phyloP scores from a whole-genome alignment of 2,797 vertebrate genomes.

The Sternarchorhynchus goeldii region DNA sequence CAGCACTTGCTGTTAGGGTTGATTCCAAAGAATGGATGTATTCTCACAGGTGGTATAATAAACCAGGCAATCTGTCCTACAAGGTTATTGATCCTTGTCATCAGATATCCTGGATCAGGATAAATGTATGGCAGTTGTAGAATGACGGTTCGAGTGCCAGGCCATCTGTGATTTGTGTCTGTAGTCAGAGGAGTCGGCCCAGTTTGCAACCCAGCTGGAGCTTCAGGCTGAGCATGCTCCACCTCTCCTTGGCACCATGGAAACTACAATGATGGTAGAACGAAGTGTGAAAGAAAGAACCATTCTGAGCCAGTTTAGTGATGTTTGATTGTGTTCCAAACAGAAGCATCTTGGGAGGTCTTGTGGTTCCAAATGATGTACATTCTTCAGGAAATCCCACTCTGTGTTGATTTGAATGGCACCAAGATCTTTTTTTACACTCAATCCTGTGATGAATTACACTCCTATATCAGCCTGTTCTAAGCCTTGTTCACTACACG shows the following conservation, averaged over 20 bases:
- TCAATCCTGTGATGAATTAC: neutral
- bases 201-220: constrained; percentile 50
- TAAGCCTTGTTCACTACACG: too few relatives aligned
- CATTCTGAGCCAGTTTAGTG: constrained; percentile 28
- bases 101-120: constrained; percentile 32
- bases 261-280: constrained; percentile 50
- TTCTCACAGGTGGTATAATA: constrained; percentile 21
- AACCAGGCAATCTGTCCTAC: neutral
- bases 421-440: neutral
- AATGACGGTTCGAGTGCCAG: constrained; percentile 18
- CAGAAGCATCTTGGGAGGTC: neutral
- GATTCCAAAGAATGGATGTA: neutral
- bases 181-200: constrained; percentile 46
- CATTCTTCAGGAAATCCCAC: neutral
- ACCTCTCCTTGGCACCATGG: constrained; percentile 44
- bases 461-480: too few relatives aligned
- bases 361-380: neutral
- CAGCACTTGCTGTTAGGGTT: neutral
- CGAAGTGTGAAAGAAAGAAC: constrained; percentile 12
- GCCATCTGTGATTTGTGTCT: constrained; percentile 52
- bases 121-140: constrained; percentile 30
- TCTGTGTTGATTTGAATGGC: neutral
- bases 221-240: constrained; percentile 44
- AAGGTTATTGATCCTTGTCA: constrained; percentile 38
- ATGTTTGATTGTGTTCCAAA: constrained; percentile 9